Conservation (phyloP, 2,113 vertebrate genomes). For the Hiodon alosoides region DNA sequence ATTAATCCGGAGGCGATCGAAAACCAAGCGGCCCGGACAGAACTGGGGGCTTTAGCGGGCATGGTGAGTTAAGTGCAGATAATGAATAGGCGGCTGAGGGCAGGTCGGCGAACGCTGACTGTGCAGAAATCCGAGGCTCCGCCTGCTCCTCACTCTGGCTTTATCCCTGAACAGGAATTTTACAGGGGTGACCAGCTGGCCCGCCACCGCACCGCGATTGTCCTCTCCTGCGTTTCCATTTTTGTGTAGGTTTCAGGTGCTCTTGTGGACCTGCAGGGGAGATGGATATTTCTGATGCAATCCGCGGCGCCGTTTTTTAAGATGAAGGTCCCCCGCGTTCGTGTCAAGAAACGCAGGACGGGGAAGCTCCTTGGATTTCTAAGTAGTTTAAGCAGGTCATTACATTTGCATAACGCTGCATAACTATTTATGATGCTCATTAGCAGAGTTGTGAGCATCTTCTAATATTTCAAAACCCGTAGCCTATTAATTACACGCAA, state of each 20-base stretch:
- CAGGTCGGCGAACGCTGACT: not conserved
- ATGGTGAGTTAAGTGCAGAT: no score
- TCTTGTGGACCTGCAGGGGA: not conserved
- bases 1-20: not conserved
- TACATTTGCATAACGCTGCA: conserved; percentile 24
- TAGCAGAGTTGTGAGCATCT: conserved; percentile 20
- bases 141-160: not conserved
- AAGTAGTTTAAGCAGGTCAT: conserved; percentile 9
- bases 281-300: not conserved
- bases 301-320: not conserved
- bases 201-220: not conserved
- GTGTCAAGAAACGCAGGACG: not conserved
- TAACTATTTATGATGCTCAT: conserved; percentile 29
- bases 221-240: not conserved
- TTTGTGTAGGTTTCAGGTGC: not conserved
- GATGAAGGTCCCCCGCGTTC: not conserved
- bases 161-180: not conserved
- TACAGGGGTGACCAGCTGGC: not conserved
- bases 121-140: not conserved
- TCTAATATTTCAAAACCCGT: conserved; percentile 19
- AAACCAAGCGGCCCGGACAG: no score
- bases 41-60: no score
- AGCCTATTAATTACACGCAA: conserved; percentile 20
- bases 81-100: not conserved
- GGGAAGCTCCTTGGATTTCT: conserved; percentile 7